Evolutionary conservation across 2,113 vertebrate genomes (phyloP).

Genomic region (Fregata magnificens): DNA sequence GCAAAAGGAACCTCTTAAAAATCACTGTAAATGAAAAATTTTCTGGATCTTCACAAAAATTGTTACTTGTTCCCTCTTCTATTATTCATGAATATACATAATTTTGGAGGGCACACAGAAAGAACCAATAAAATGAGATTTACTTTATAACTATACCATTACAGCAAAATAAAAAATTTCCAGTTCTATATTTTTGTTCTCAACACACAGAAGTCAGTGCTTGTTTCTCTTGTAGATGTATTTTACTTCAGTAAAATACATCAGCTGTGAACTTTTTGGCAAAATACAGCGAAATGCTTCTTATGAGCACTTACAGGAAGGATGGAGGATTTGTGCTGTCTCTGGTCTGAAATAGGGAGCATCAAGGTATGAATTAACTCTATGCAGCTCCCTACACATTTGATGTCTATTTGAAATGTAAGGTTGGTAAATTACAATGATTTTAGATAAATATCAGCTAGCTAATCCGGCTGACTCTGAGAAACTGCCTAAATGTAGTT

Average conservation of each 20-base stretch:
- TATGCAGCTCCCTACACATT: not conserved
- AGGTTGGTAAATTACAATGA: not conserved
- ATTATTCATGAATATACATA: not conserved
- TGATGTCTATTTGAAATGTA: not conserved
- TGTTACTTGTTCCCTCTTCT: not conserved
- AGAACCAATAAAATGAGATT: not conserved
- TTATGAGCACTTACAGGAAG: not conserved
- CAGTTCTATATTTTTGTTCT: not conserved
- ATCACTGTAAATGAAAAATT: not conserved
- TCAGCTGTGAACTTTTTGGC: not conserved
- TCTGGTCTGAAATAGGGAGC: not conserved
- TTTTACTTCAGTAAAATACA: not conserved
- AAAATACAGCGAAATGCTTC: not conserved
- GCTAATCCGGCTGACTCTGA: not conserved
- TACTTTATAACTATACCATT: not conserved
- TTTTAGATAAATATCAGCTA: constrained; percentile 42
- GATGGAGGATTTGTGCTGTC: not conserved
- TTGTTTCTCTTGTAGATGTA: not conserved
- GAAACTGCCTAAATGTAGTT: not conserved
- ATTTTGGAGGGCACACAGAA: not conserved
- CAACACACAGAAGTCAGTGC: not conserved
- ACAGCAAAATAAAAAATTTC: not conserved
- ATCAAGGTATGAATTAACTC: not conserved
- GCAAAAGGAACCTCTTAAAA: not conserved
- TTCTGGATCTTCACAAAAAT: not conserved